A percentile compares a stretch with the other conserved stretches of the same genome.
These are phyloP conservation scores for Aphis craccivora DNA, from an alignment of 1,140 invertebrate genomes.

Conservation along the genomic window DNA sequence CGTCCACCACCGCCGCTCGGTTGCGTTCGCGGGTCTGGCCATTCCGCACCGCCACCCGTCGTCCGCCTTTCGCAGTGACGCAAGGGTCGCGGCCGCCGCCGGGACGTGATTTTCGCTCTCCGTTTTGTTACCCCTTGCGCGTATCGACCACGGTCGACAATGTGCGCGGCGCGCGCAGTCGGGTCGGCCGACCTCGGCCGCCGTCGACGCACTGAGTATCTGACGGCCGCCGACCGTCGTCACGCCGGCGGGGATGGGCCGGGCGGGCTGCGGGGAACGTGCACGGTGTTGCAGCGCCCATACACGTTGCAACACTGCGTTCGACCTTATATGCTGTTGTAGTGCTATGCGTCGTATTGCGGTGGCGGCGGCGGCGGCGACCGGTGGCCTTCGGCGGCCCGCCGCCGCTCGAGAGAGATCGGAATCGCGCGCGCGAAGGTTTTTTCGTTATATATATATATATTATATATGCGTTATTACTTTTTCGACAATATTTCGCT, in stretches of 20 bases:
- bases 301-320: conserved; percentile 56
- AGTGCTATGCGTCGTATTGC: not conserved
- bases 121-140: not conserved
- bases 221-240: not conserved
- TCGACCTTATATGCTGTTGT: conserved; percentile 28
- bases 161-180: not conserved
- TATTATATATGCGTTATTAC: not conserved
- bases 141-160: not conserved
- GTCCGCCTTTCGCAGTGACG: not conserved
- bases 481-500: not conserved
- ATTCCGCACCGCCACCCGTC: no score
- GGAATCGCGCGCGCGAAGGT: conserved; percentile 34
- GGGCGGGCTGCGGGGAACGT: not conserved
- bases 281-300: conserved; percentile 54
- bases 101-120: not conserved
- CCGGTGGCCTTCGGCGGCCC: conserved; percentile 12
- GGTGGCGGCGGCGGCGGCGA: not conserved
- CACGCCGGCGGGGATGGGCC: not conserved
- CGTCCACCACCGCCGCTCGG: not conserved
- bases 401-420: conserved; percentile 2
- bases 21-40: not conserved
- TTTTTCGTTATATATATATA: not conserved
- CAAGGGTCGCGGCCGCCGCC: not conserved
- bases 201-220: conserved; percentile 29
- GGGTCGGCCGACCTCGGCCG: conserved; percentile 8